Conservation (phyloP, 2,113 vertebrate genomes). For the Dasyornis broadbenti region DNA sequence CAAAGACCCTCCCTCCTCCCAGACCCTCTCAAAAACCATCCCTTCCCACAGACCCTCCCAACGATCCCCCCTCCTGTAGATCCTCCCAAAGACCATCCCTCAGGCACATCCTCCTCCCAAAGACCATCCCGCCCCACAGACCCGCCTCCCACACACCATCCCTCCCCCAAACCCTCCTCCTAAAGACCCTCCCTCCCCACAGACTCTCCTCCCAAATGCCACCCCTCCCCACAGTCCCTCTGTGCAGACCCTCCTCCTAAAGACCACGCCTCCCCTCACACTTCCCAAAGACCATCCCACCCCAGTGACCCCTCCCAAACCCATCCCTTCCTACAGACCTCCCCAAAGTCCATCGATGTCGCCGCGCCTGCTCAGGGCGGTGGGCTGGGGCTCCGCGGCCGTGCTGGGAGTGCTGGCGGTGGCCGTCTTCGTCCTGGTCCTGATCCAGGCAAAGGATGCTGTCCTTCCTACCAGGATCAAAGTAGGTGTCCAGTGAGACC, state of each 20-base stretch:
- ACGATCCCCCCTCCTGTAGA: neutral
- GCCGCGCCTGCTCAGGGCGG: neutral
- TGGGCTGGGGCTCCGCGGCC: neutral
- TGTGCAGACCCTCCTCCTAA: neutral
- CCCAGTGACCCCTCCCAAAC: neutral
- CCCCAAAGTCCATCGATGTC: neutral
- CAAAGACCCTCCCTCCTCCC: neutral
- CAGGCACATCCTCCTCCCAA: neutral
- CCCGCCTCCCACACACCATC: neutral
- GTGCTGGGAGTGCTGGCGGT: neutral
- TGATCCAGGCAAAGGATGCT: neutral
- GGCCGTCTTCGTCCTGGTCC: constrained; percentile 30
- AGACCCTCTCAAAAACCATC: neutral
- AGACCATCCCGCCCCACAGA: neutral
- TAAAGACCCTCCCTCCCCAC: neutral
- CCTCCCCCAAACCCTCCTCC: neutral
- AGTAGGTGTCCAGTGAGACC: neutral
- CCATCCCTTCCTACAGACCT: neutral
- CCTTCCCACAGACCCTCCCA: neutral
- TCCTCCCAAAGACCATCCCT: neutral
- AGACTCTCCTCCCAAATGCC: neutral
- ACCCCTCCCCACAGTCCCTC: neutral
- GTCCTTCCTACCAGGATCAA: constrained; percentile 16
- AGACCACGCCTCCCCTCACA: neutral
- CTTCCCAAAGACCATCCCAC: neutral